Percentiles rank a stretch among this genome's conserved stretches.
Evolutionary conservation across 1,140 invertebrate species (phyloP).

Genomic region (Hydropsyche tenuis): DNA sequence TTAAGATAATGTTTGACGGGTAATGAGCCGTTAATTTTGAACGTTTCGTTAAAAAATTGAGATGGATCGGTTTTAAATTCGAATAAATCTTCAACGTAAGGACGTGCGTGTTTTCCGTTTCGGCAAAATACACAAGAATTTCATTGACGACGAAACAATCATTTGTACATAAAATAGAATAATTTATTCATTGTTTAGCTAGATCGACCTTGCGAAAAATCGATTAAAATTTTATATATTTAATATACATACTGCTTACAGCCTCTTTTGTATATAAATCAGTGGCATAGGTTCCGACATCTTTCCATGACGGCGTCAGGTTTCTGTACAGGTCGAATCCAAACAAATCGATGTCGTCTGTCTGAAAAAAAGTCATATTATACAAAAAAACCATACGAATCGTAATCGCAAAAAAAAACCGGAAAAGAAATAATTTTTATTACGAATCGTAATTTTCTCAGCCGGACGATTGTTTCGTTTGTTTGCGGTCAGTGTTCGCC

Average conservation of each 20-base stretch:
- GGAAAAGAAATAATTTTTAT: no score
- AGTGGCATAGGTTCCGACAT: conserved; percentile 71
- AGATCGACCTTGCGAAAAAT: background rate
- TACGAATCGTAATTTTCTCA: no score
- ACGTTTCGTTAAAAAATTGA: no score
- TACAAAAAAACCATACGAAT: background rate
- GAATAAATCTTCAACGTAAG: background rate
- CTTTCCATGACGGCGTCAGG: conserved; percentile 63
- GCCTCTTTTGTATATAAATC: conserved; percentile 73
- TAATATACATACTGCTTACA: conserved; percentile 52
- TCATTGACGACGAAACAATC: background rate
- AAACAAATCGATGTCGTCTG: conserved; percentile 62
- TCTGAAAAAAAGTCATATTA: conserved; percentile 43
- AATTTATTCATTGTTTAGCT: background rate
- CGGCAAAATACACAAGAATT: background rate
- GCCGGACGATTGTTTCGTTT: no score
- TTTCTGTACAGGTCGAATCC: conserved; percentile 71
- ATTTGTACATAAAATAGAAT: background rate
- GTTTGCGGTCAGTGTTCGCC: no score
- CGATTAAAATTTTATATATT: background rate
- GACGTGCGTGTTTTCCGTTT: background rate
- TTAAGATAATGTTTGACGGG: background rate
- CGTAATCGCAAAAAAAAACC: no score
- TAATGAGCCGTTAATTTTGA: conserved; percentile 10
- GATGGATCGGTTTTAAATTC: conserved; percentile 2